A percentile compares a stretch with the other conserved stretches of the same genome.
These are phyloP conservation scores for Platanista minor DNA, from an alignment of 2,113 vertebrate species.

Conservation along the genomic window DNA sequence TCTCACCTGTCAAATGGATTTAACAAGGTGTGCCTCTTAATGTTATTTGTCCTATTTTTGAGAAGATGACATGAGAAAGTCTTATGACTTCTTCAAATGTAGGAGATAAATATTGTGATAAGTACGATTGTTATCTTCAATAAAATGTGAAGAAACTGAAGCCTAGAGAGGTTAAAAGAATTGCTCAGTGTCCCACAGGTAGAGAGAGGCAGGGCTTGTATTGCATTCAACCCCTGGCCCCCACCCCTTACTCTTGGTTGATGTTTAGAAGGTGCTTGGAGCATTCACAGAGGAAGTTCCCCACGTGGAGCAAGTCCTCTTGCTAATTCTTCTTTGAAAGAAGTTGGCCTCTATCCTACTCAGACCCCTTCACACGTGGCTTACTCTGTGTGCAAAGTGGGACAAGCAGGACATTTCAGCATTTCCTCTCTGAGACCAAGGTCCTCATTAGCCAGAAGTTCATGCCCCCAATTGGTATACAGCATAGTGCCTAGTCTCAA, in stretches of 20 bases:
- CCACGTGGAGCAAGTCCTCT: accelerated
- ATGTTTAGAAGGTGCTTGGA: neutral
- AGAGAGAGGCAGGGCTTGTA: neutral
- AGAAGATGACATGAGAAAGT: neutral
- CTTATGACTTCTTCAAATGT: neutral
- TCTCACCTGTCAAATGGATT: neutral
- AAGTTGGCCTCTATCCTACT: neutral
- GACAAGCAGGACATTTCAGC: neutral
- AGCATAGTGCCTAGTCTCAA: accelerated
- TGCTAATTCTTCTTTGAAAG: neutral
- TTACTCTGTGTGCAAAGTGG: neutral
- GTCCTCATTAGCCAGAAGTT: neutral
- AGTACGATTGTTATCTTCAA: neutral
- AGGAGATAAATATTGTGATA: neutral
- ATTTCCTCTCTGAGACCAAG: neutral
- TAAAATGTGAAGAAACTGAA: neutral
- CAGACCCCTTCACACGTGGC: neutral
- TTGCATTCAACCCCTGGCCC: no score
- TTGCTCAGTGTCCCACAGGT: neutral
- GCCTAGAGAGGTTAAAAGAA: neutral
- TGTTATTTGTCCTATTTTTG: neutral
- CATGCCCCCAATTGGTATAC: accelerated
- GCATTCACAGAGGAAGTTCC: neutral
- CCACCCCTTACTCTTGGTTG: no score
- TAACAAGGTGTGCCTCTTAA: neutral